Percentiles rank a stretch among this genome's conserved stretches.
phyloP scores from a whole-genome alignment of 2,888 invertebrate species.

The Acleris sparsana region DNA sequence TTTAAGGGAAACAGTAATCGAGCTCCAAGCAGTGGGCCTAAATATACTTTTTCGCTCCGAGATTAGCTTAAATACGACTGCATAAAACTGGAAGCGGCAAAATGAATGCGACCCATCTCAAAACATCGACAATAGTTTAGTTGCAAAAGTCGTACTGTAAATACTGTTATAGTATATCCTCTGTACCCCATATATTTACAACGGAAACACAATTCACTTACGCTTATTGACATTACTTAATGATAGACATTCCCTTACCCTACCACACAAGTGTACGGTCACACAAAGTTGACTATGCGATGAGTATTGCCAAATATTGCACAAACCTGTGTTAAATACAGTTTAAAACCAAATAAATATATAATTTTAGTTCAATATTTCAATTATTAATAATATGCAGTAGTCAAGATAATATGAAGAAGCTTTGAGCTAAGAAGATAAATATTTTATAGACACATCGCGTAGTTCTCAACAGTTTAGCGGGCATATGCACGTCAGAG shows the following conservation, averaged over 20 bases:
- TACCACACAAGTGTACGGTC: conserved; percentile 61
- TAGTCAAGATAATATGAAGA: conserved; percentile 45
- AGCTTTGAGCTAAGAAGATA: conserved; percentile 26
- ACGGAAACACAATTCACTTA: conserved; percentile 22
- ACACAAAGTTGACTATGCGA: conserved; percentile 66
- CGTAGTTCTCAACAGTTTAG: conserved; percentile 13
- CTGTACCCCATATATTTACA: conserved; percentile 2
- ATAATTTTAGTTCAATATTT: conserved; percentile 45
- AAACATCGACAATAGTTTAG: neutral
- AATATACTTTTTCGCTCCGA: too few species aligned
- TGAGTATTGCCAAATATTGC: conserved; percentile 82
- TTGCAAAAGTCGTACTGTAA: neutral
- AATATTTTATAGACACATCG: conserved; percentile 21
- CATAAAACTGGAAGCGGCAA: too few species aligned
- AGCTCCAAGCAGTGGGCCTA: too few species aligned
- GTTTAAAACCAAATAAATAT: conserved; percentile 42
- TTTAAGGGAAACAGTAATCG: neutral
- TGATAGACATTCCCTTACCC: conserved; percentile 61
- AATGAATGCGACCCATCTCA: neutral
- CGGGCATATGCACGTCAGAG: neutral
- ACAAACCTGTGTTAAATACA: conserved; percentile 54
- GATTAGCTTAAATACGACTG: too few species aligned
- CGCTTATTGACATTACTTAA: conserved; percentile 39
- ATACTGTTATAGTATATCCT: neutral
- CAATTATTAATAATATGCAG: conserved; percentile 40